Percentiles rank a stretch among this genome's conserved stretches.
Conservation (phyloP, 2,888 invertebrate genomes). For the Callyntrura guangdongensis region DNA sequence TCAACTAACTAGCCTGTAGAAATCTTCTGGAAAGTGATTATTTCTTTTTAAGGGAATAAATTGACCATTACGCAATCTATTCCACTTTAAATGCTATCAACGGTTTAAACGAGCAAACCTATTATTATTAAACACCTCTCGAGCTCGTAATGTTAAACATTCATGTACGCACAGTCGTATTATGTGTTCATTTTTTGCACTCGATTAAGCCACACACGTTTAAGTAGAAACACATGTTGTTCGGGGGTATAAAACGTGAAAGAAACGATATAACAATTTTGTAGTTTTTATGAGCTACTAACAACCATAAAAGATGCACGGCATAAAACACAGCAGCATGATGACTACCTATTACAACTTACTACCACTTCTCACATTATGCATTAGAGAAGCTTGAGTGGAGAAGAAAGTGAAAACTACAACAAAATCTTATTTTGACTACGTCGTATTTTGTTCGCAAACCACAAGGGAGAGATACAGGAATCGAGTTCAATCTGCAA, state of each 20-base stretch:
- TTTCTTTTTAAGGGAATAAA: background rate
- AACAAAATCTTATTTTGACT: slow-evolving; percentile 19
- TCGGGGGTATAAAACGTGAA: background rate
- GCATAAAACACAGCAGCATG: background rate
- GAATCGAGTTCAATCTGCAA: slow-evolving; percentile 32
- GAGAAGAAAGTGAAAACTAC: slow-evolving; percentile 69
- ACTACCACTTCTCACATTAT: too few species aligned
- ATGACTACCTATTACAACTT: background rate
- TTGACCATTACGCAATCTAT: slow-evolving; percentile 1
- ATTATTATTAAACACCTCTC: slow-evolving; percentile 1
- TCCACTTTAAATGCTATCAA: slow-evolving; percentile 21
- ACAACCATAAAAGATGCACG: background rate
- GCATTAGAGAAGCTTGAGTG: too few species aligned
- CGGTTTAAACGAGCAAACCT: background rate
- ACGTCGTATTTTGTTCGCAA: background rate
- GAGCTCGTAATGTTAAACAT: background rate
- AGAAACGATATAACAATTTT: slow-evolving; percentile 7
- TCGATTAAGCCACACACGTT: slow-evolving; percentile 7
- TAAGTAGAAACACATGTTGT: background rate
- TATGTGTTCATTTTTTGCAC: background rate
- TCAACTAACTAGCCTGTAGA: background rate
- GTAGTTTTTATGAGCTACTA: slow-evolving; percentile 28
- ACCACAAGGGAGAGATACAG: too few species aligned
- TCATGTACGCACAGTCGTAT: background rate
- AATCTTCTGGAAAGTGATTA: background rate